Evolutionary conservation across 1,140 invertebrate genomes (phyloP), one percentile per base, ranked within the genome.

Genomic region (Drosophila pandora): DNA sequence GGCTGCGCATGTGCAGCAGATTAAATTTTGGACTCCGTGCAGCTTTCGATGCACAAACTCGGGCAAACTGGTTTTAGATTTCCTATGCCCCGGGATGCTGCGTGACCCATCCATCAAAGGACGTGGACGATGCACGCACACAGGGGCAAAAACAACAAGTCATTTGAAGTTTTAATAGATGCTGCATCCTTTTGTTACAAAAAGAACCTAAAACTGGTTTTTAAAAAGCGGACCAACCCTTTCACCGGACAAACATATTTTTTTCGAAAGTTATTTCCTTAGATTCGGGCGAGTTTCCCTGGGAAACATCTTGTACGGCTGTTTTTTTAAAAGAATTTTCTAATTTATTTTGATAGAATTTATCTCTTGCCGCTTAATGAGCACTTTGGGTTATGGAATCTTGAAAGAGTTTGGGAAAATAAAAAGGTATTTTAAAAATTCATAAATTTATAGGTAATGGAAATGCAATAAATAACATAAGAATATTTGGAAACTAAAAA

Each of bases 101-200:
- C 57, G 70, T 73, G 70, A 73, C 79, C 78, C 78, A 85, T 79
- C 78, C 61, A 87, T 87, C 82, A 78, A 76, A 30, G 72, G 63
- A 75, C 71, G n/a, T 59, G 70, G 75, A 79, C 77, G 79, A 63
- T 78, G 79, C 74, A 74, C 5, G 25, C 5, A 28, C 25, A 28
- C 48, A 62, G 63, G 63, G 83, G 55, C 68, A 56, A 68, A 80
- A 84, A 80, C 69, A 81, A 87, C 82, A 87, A 85, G 83, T 84
- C 81, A 84, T 84, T 84, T 85, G 79, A 85, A 85, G 78, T 79
- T 85, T 78, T 72, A 85, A 85, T 85, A 85, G 83, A 87, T 70
- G 82, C 77, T 85, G 75, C 83, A 85, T 82, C 83, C 82, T 88
- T 87, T 82, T 78, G 64, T 76, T 62, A 48, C 43, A 47, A 67